phyloP scores from a whole-genome alignment of 2,113 vertebrate species.

The Istiophorus platypterus region DNA sequence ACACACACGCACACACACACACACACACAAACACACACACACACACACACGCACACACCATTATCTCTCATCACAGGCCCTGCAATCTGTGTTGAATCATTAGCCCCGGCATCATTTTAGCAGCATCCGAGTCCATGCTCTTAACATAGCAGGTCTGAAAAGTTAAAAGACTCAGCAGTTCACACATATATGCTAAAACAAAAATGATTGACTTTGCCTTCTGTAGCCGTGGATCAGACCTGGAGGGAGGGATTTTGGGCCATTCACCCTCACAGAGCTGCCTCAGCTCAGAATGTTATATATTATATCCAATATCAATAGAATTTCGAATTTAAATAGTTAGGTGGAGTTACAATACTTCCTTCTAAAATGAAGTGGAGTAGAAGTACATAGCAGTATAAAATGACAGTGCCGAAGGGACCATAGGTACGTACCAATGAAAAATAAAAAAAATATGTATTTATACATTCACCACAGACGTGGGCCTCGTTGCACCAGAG shows the following conservation, averaged over 20 bases:
- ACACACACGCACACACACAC: conserved; percentile 30
- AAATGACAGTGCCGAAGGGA: neutral
- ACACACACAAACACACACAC: too few species aligned
- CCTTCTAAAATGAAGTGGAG: neutral
- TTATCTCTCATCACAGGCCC: conserved; percentile 51
- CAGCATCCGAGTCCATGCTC: conserved; percentile 3
- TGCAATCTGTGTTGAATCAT: conserved; percentile 26
- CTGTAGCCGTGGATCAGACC: too few species aligned
- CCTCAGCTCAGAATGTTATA: too few species aligned
- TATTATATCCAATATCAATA: too few species aligned
- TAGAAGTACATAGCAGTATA: neutral
- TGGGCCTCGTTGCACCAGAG: too few species aligned
- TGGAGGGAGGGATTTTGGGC: too few species aligned
- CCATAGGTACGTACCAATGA: neutral
- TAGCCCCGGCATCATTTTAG: neutral
- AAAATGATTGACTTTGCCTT: too few species aligned
- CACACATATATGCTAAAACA: too few species aligned
- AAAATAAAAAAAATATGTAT: neutral
- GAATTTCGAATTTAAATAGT: neutral
- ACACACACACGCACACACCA: conserved; percentile 24
- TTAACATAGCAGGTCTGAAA: conserved; percentile 1
- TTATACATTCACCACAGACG: neutral
- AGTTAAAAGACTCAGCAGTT: neutral
- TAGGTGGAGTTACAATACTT: neutral
- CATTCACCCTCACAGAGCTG: too few species aligned